These are phyloP conservation scores for Thecophora atra DNA, from an alignment of 2,888 invertebrate species.

Conservation along the genomic window DNA sequence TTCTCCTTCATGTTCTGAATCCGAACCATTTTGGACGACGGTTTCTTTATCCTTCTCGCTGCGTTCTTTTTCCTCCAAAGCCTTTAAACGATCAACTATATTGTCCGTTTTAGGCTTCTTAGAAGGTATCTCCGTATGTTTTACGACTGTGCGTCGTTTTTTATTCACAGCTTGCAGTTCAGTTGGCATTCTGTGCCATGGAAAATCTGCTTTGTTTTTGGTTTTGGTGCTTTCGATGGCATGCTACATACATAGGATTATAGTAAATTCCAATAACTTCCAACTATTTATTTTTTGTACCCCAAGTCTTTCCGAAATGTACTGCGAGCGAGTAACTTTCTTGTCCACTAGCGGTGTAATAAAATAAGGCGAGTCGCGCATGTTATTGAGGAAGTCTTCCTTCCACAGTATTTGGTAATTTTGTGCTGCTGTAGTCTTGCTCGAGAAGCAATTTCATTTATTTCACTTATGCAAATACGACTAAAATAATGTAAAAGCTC, in stretches of 20 bases:
- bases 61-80: conserved; percentile 74
- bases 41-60: conserved; percentile 68
- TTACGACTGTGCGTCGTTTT: conserved; percentile 49
- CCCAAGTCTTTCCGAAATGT: conserved; percentile 53
- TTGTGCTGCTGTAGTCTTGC: conserved; percentile 69
- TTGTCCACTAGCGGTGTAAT: conserved; percentile 49
- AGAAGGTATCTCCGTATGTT: conserved; percentile 40
- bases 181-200: conserved; percentile 72
- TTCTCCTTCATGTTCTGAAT: conserved; percentile 65
- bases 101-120: conserved; percentile 53
- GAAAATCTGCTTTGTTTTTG: conserved; percentile 58
- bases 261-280: background rate
- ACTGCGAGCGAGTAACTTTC: conserved; percentile 41
- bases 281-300: conserved; percentile 42
- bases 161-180: conserved; percentile 67
- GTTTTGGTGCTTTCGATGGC: conserved; percentile 54
- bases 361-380: conserved; percentile 73
- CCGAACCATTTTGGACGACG: conserved; percentile 72
- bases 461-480: background rate
- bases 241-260: conserved; percentile 50
- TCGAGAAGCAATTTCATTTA: background rate
- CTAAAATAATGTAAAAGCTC: conserved; percentile 1
- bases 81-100: conserved; percentile 69
- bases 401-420: conserved; percentile 78
- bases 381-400: conserved; percentile 76